Evolutionary conservation across 2,113 vertebrate species (phyloP).

Genomic region (Hemiscyllium ocellatum): DNA sequence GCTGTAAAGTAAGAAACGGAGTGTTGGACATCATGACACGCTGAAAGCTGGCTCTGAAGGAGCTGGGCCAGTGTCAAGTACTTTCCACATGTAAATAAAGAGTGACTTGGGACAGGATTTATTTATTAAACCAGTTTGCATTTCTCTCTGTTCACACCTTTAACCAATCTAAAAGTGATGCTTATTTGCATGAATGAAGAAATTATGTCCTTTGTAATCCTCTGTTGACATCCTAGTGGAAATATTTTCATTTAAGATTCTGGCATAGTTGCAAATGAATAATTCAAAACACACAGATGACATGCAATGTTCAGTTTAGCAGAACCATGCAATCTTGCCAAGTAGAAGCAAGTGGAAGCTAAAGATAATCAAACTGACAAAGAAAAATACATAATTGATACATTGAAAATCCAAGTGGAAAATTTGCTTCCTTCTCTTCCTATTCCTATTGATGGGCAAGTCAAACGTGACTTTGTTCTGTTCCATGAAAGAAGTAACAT

Average conservation of each 20-base stretch:
- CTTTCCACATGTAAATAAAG: too few relatives aligned
- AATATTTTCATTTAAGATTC: neutral
- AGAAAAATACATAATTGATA: neutral
- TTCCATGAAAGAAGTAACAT: neutral
- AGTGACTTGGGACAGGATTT: too few relatives aligned
- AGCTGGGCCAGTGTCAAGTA: too few relatives aligned
- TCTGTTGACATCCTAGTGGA: neutral
- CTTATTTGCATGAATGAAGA: neutral
- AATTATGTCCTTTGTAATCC: neutral
- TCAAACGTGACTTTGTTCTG: neutral
- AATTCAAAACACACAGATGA: neutral
- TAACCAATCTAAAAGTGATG: neutral
- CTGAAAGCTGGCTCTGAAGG: too few relatives aligned
- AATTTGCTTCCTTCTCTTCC: neutral
- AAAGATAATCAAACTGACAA: neutral
- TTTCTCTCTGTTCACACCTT: too few relatives aligned
- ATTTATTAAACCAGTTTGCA: too few relatives aligned
- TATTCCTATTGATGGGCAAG: neutral
- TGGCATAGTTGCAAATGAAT: neutral
- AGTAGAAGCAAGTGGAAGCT: neutral
- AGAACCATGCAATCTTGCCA: neutral
- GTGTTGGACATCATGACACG: too few relatives aligned
- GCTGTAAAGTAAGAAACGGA: too few relatives aligned
- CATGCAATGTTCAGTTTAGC: neutral
- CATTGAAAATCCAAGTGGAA: neutral